These are phyloP conservation scores for Pediacus dermestoides DNA, from an alignment of 2,888 invertebrate genomes.

Conservation along the genomic window DNA sequence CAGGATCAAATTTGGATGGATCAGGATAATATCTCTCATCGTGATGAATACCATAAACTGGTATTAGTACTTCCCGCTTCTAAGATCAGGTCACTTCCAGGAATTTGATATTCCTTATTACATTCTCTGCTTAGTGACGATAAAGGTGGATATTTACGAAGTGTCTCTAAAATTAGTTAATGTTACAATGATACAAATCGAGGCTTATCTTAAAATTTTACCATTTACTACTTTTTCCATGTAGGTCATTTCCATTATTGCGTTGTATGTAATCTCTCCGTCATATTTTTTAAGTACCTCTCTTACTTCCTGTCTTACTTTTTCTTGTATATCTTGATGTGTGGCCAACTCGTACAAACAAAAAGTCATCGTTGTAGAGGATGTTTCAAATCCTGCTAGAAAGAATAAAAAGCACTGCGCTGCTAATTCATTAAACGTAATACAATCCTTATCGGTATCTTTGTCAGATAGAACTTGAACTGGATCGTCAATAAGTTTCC, in stretches of 20 bases:
- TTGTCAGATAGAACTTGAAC: constrained; percentile 16
- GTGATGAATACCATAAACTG: no score
- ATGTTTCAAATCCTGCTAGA: constrained; percentile 27
- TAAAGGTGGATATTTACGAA: constrained; percentile 44
- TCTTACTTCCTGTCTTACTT: constrained; percentile 26
- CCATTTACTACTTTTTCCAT: constrained; percentile 49
- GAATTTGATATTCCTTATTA: constrained; percentile 31
- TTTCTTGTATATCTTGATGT: constrained; percentile 24
- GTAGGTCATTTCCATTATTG: constrained; percentile 33
- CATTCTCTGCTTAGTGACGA: constrained; percentile 32
- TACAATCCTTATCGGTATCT: constrained; percentile 12
- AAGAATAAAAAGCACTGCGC: constrained; percentile 28
- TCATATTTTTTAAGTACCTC: constrained; percentile 23
- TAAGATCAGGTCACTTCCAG: no score
- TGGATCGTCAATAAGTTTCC: constrained; percentile 25
- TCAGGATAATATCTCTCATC: no score
- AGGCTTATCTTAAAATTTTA: no score
- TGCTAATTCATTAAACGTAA: constrained; percentile 17
- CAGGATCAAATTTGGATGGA: no score
- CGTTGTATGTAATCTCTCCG: constrained; percentile 30
- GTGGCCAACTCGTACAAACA: constrained; percentile 22
- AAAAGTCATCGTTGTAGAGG: constrained; percentile 26
- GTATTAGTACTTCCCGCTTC: no score
- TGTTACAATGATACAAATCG: no score
- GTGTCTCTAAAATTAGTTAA: constrained; percentile 38